Conservation (phyloP, 2,888 invertebrate genomes). For the Macroteleia sp. region DNA sequence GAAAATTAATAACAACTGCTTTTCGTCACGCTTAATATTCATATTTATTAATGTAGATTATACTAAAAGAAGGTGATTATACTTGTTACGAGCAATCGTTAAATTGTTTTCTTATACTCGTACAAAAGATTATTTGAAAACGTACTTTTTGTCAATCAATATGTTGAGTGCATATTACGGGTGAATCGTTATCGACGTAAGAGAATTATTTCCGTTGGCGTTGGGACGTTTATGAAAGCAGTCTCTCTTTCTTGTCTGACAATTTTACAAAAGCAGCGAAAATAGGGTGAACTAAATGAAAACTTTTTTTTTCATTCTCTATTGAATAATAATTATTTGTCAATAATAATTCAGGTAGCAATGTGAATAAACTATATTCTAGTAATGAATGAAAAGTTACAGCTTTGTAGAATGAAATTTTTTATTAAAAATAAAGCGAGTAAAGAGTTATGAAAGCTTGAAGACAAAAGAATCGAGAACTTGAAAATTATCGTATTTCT, state of each 20-base stretch:
- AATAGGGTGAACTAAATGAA: slow-evolving; percentile 6
- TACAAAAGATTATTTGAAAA: too few relatives aligned
- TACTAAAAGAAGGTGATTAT: background rate
- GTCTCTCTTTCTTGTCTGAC: background rate
- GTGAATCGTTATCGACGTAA: background rate
- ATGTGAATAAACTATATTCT: slow-evolving; percentile 2
- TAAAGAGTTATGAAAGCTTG: slow-evolving; percentile 10
- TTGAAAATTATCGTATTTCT: slow-evolving; percentile 21
- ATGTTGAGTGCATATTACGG: too few relatives aligned
- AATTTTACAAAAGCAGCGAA: background rate
- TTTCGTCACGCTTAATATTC: background rate
- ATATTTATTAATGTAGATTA: background rate
- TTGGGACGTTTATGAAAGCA: background rate
- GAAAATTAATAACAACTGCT: slow-evolving; percentile 1
- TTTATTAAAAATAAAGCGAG: slow-evolving; percentile 24
- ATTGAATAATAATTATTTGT: slow-evolving; percentile 18
- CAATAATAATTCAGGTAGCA: slow-evolving; percentile 2
- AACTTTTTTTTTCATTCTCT: slow-evolving; percentile 12
- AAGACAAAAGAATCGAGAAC: slow-evolving; percentile 29
- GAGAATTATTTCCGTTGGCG: background rate
- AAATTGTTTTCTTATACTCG: background rate
- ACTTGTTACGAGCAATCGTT: too few relatives aligned
- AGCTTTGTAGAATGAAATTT: too few relatives aligned
- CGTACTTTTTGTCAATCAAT: too few relatives aligned
- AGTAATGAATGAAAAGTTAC: slow-evolving; percentile 14